A percentile compares a stretch with the other conserved stretches of the same genome.
phyloP scores from a whole-genome alignment of 2,888 invertebrate genomes.

The Brachyopa scutellaris region DNA sequence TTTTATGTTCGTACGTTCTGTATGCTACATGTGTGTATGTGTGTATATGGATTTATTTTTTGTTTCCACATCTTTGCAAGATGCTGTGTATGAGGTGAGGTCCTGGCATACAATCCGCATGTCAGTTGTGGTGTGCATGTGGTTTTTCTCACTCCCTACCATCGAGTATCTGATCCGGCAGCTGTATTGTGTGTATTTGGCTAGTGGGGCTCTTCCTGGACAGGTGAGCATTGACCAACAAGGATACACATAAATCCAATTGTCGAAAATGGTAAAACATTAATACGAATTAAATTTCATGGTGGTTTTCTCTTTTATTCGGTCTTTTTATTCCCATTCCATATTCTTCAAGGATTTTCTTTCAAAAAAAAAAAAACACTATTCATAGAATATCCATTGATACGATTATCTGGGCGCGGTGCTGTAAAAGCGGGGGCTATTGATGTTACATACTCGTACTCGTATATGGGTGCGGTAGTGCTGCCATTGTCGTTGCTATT shows the following conservation, averaged over 20 bases:
- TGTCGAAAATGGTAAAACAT: constrained; percentile 59
- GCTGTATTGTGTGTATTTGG: background rate
- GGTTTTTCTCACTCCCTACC: background rate
- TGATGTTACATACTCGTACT: too few relatives aligned
- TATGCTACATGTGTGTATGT: background rate
- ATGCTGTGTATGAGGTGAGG: constrained; percentile 3
- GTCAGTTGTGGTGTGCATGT: constrained; percentile 51
- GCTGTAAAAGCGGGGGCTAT: too few relatives aligned
- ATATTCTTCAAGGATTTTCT: background rate
- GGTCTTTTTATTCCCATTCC: background rate
- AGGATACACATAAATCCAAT: constrained; percentile 59
- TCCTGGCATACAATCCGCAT: constrained; percentile 6
- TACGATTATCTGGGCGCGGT: background rate
- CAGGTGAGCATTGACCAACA: constrained; percentile 22
- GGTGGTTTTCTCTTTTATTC: background rate
- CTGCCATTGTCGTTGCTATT: constrained; percentile 62
- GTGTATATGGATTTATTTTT: too few relatives aligned
- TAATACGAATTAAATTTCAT: constrained; percentile 65
- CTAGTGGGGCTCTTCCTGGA: background rate
- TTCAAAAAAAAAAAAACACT: background rate
- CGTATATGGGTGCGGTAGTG: background rate
- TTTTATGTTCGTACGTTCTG: constrained; percentile 43
- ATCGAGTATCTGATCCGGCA: background rate
- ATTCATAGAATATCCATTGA: constrained; percentile 21
- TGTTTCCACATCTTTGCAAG: constrained; percentile 15